Evolutionary conservation across 2,888 invertebrate species (phyloP).

Genomic region (Anoplius nigerrimus): DNA sequence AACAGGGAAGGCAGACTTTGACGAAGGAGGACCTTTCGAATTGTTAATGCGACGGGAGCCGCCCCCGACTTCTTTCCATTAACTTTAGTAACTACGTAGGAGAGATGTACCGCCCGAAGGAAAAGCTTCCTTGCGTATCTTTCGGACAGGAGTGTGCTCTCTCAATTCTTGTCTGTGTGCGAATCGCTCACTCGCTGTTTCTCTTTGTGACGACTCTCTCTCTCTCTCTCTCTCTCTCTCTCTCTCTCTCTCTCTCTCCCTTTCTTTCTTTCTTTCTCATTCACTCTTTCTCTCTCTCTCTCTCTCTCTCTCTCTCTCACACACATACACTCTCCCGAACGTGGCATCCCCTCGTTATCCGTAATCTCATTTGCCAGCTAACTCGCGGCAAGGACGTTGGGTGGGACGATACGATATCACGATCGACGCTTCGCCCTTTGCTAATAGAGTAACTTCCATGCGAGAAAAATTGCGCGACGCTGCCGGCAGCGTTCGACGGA

Average conservation of each 20-base stretch:
- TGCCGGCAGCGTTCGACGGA: too few relatives aligned
- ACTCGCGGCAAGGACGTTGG: conserved; percentile 26
- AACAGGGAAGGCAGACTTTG: conserved; percentile 8
- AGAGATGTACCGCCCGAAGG: conserved; percentile 21
- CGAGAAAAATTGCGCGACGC: too few relatives aligned
- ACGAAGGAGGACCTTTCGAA: conserved; percentile 26
- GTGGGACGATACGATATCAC: conserved; percentile 38
- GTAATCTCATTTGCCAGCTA: conserved; percentile 35
- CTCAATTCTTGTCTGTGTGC: too few relatives aligned
- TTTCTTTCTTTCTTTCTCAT: not conserved
- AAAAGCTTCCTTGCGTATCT: not conserved
- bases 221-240: not conserved
- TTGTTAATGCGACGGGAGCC: conserved; percentile 33
- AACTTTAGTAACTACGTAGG: conserved; percentile 32
- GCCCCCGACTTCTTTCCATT: conserved; percentile 37
- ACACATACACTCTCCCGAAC: too few relatives aligned
- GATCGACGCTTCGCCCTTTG: conserved; percentile 10
- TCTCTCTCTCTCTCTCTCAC: not conserved
- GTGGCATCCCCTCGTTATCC: conserved; percentile 27
- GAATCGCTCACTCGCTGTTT: too few relatives aligned
- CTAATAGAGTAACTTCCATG: too few relatives aligned
- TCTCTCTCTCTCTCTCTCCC: conserved; percentile 1
- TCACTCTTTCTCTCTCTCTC: conserved; percentile 4
- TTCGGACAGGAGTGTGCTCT: too few relatives aligned
- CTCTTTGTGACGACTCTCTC: too few relatives aligned